phyloP scores from a whole-genome alignment of 2,888 invertebrate genomes.

The Rutpela maculata region DNA sequence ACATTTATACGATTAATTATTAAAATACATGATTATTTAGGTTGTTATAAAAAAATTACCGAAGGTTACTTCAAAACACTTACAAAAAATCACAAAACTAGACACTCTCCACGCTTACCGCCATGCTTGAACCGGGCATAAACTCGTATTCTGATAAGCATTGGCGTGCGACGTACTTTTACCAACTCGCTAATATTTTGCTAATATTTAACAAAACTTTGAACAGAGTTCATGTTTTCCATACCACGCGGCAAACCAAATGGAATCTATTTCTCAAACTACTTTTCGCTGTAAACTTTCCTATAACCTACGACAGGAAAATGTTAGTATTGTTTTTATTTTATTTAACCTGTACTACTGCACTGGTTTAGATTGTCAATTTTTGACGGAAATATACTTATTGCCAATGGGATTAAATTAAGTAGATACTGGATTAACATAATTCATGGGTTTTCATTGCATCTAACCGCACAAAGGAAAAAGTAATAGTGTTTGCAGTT shows the following conservation, averaged over 20 bases:
- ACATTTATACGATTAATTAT: constrained; percentile 42
- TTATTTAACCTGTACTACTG: neutral
- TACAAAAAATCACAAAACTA: constrained; percentile 62
- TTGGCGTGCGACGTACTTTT: constrained; percentile 36
- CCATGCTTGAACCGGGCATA: constrained; percentile 67
- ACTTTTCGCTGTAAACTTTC: neutral
- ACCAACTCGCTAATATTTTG: neutral
- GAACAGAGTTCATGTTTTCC: neutral
- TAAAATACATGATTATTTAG: constrained; percentile 34
- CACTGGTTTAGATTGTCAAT: constrained; percentile 29
- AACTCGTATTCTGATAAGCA: constrained; percentile 49
- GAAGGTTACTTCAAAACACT: constrained; percentile 45
- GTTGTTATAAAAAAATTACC: constrained; percentile 22
- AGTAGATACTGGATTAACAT: constrained; percentile 9
- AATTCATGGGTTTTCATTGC: constrained; percentile 1
- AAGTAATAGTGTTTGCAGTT: neutral
- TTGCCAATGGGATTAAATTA: constrained; percentile 20
- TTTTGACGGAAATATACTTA: constrained; percentile 28
- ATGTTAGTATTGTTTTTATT: neutral
- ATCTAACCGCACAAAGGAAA: neutral
- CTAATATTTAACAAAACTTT: neutral
- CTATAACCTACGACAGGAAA: neutral
- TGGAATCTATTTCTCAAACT: neutral
- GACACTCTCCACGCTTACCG: constrained; percentile 65
- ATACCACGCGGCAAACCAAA: neutral